A percentile compares a stretch with the other conserved stretches of the same genome.
phyloP scores from a whole-genome alignment of 2,113 vertebrate species.

The Cyprinodon brontotheroides region DNA sequence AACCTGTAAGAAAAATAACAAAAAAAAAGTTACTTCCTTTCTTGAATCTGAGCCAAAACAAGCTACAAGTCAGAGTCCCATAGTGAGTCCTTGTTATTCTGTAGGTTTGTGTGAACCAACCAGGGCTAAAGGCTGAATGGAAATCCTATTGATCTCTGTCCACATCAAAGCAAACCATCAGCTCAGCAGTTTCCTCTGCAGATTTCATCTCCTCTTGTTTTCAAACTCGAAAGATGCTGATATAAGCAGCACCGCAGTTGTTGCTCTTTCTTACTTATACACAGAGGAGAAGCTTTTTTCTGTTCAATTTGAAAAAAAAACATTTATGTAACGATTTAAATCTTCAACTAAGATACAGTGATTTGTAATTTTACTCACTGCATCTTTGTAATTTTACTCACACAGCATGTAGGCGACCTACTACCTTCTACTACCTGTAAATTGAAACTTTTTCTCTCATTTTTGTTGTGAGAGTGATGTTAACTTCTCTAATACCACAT shows the following conservation, averaged over 20 bases:
- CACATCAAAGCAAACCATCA: conserved; percentile 14
- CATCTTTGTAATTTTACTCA: neutral
- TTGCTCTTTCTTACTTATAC: conserved; percentile 18
- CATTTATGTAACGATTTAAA: too few species aligned
- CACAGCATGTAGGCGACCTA: conserved; percentile 15
- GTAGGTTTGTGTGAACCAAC: conserved; percentile 8
- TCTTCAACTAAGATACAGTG: neutral
- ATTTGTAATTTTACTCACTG: neutral
- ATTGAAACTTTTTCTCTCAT: conserved; percentile 1
- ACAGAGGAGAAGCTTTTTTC: neutral
- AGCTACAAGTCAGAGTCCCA: conserved; percentile 2
- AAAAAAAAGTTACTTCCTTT: neutral
- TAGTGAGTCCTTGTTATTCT: conserved; percentile 7
- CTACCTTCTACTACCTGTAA: conserved; percentile 10
- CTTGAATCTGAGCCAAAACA: neutral
- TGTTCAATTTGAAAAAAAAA: conserved; percentile 6
- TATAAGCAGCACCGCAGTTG: conserved; percentile 31
- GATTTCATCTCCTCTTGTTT: neutral
- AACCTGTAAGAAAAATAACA: neutral
- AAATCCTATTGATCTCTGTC: conserved; percentile 22
- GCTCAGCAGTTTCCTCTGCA: conserved; percentile 39
- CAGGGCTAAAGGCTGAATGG: neutral
- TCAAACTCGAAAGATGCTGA: conserved; percentile 40
- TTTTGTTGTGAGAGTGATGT: conserved; percentile 11
- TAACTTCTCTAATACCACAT: conserved; percentile 5